Evolutionary conservation across 2,113 vertebrate species (phyloP), one percentile per base, ranked within the genome.

Genomic region (Puffinus mauretanicus): DNA sequence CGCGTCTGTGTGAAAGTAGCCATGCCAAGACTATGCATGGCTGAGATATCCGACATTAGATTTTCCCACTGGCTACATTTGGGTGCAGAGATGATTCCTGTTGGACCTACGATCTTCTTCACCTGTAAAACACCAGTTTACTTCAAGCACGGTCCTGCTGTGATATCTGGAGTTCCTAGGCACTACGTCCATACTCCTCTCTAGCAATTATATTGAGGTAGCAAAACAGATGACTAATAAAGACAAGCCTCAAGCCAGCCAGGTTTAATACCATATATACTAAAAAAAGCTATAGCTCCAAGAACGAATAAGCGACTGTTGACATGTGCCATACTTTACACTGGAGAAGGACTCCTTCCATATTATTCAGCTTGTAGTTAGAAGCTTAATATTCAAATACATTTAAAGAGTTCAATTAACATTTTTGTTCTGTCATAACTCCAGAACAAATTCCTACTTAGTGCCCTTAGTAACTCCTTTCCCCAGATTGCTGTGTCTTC

Each of bases 251-350:
- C 70, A 65, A 61, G 42, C 42, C 61, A 82, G 57, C 15, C 79
- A 88, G 42, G 16, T 85, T 87, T 67, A 32, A 79, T 5, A 19
- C 25, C 46, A 52, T 20, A 38, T 1, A 27, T 32, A 16, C 30
- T 54, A 42, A 66, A 79, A 69, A 65, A 44, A 36, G 24, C 47
- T 51, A 13, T 30, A 42, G 16, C 57, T 58, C 62, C 66, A 80
- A 71, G 32, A 82, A 42, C 15, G 38, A 46, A 11, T 4, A 47
- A 51, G 26, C 7, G 19, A 5, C 47, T 52, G 14, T 2, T 67
- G 52, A 25, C 0, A 0, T 24, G 25, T 51, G 51, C 51, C 64
- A 11, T 29, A 10, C 34, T 36, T 76, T 9, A 9, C 24, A 12
- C 16, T 38, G 71, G 22, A 69, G 72, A 34, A 76, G 11, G 22